Conservation (phyloP, 1,140 invertebrate species). For the Cyrtorhinus lividipennis region DNA sequence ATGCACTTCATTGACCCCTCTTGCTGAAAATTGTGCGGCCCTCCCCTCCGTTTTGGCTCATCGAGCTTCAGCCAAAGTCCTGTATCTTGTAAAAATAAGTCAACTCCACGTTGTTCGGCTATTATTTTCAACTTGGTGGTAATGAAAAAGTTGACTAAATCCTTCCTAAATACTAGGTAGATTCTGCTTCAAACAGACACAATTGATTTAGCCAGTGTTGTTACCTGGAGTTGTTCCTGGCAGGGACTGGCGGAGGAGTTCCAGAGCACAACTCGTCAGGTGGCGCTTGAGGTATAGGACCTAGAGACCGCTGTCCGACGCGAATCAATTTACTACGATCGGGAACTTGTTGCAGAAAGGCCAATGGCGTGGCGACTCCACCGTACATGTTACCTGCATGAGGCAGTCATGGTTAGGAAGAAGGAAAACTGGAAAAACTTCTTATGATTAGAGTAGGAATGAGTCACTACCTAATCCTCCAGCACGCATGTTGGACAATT, state of each 20-base stretch:
- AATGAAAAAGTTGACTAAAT: too few species aligned
- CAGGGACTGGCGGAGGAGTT: constrained; percentile 23
- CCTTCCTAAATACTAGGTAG: too few species aligned
- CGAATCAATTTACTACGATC: constrained; percentile 26
- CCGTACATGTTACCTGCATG: constrained; percentile 40
- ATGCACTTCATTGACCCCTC: too few species aligned
- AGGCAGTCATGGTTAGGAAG: background rate
- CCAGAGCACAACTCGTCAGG: too few species aligned
- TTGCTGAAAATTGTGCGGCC: too few species aligned
- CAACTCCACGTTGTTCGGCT: too few species aligned
- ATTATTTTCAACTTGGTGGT: too few species aligned
- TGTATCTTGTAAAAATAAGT: too few species aligned
- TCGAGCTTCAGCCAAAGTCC: too few species aligned
- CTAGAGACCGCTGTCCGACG: constrained; percentile 28
- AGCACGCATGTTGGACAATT: constrained; percentile 29
- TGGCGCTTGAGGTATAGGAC: constrained; percentile 20
- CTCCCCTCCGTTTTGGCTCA: too few species aligned
- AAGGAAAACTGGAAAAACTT: background rate
- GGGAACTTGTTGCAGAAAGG: constrained; percentile 42
- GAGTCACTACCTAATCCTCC: background rate
- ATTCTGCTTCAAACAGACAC: too few species aligned
- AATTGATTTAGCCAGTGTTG: background rate
- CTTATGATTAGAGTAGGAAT: background rate
- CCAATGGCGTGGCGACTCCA: constrained; percentile 50
- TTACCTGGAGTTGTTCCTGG: constrained; percentile 20